Percentiles rank a stretch among this genome's conserved stretches.
Evolutionary conservation across 2,797 vertebrate species (phyloP).

Genomic region (Delichon dasypus): DNA sequence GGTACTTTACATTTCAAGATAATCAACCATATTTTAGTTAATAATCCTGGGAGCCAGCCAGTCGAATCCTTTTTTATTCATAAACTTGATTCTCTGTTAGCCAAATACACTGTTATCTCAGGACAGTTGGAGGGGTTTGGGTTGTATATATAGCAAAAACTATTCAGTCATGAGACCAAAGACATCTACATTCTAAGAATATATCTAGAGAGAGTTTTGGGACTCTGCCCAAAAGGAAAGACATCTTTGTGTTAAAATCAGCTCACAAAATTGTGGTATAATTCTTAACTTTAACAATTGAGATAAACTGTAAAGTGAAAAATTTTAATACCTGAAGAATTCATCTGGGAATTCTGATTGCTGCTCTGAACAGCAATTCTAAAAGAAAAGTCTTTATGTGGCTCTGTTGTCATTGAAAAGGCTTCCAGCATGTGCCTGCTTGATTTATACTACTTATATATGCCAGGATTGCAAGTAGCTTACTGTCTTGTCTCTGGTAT

Average conservation of each 20-base stretch:
- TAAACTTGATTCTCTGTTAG: constrained; percentile 16
- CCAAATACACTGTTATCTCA: background rate
- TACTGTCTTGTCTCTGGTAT: background rate
- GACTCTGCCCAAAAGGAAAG: background rate
- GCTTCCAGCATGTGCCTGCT: background rate
- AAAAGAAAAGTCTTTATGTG: background rate
- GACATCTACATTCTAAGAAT: background rate
- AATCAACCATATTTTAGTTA: constrained; percentile 40
- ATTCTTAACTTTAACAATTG: background rate
- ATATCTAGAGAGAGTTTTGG: background rate
- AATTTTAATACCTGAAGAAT: background rate
- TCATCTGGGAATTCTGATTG: background rate
- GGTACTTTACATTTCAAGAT: constrained; percentile 23
- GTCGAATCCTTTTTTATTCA: constrained; percentile 29
- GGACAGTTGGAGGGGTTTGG: background rate
- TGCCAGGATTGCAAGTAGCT: background rate
- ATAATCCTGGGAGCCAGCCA: constrained; percentile 18
- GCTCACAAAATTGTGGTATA: background rate
- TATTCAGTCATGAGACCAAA: background rate
- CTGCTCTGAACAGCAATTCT: background rate
- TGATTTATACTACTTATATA: constrained; percentile 13
- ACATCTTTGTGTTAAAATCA: background rate
- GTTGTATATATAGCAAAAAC: background rate
- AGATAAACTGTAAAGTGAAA: background rate
- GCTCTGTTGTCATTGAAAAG: background rate